Evolutionary conservation across 2,797 vertebrate genomes (phyloP).

Genomic region (Alauda arvensis): DNA sequence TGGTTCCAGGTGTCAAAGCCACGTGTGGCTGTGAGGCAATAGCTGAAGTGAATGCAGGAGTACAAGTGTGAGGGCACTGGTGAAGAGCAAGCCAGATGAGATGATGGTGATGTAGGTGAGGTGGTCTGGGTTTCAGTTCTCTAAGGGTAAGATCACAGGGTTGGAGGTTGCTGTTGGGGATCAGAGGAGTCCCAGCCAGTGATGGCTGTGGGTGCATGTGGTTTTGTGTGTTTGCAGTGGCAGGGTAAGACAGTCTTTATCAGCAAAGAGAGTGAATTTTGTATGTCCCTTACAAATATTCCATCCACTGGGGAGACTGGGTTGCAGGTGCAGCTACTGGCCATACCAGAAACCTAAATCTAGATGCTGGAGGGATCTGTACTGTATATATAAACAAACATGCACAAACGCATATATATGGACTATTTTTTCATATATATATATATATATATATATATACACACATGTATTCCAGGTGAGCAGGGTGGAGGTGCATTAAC

Average conservation of each 20-base stretch:
- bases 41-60: not conserved
- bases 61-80: not conserved
- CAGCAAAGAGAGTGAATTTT: not conserved
- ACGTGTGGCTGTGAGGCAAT: accelerated
- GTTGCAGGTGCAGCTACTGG: not conserved
- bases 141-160: accelerated
- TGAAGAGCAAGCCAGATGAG: not conserved
- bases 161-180: not conserved
- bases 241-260: not conserved
- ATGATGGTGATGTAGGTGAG: not conserved
- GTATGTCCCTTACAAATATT: accelerated
- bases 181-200: not conserved
- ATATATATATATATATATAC: too few relatives aligned
- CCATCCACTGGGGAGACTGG: not conserved
- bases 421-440: not conserved
- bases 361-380: not conserved
- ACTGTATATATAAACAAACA: not conserved
- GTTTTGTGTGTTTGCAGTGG: not conserved
- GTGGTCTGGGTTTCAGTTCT: not conserved
- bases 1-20: not conserved
- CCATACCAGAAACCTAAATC: not conserved
- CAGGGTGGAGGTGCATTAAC: not conserved
- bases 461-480: not conserved
- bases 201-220: accelerated
- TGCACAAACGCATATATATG: not conserved